Percentiles rank a stretch among this genome's conserved stretches.
Evolutionary conservation across 2,113 vertebrate species (phyloP).

Genomic region (Sterrhoptilus dennistouni): DNA sequence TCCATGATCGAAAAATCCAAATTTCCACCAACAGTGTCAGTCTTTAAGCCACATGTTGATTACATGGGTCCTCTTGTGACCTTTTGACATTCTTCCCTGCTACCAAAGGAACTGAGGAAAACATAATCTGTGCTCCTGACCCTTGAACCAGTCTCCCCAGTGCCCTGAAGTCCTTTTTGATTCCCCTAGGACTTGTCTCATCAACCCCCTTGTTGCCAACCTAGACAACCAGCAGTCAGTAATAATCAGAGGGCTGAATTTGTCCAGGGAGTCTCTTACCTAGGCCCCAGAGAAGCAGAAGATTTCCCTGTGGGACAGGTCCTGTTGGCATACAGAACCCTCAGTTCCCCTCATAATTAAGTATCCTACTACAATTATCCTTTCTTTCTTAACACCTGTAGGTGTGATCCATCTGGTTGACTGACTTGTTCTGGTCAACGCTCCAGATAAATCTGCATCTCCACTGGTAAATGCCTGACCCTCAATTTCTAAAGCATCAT

Average conservation of each 20-base stretch:
- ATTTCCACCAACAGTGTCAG: not conserved
- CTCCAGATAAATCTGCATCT: not conserved
- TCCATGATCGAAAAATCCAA: fast-evolving
- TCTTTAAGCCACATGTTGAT: not conserved
- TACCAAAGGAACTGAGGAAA: not conserved
- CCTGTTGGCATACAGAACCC: not conserved
- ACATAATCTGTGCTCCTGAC: no score
- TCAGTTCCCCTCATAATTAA: not conserved
- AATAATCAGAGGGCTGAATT: not conserved
- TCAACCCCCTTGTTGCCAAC: not conserved
- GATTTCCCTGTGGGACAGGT: not conserved
- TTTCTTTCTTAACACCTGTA: not conserved
- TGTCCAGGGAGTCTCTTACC: not conserved
- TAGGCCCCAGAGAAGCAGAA: not conserved
- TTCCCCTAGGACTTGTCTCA: not conserved
- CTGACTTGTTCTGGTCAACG: not conserved
- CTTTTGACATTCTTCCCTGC: not conserved
- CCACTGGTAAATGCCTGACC: not conserved
- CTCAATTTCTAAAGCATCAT: not conserved
- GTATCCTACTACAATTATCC: not conserved
- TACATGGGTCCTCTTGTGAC: not conserved
- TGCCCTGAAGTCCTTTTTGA: not conserved
- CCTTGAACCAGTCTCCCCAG: not conserved
- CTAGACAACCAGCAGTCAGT: not conserved
- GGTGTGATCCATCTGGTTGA: not conserved